Evolutionary conservation across 2,888 invertebrate species (phyloP).

Genomic region (Scotopteryx bipunctaria): DNA sequence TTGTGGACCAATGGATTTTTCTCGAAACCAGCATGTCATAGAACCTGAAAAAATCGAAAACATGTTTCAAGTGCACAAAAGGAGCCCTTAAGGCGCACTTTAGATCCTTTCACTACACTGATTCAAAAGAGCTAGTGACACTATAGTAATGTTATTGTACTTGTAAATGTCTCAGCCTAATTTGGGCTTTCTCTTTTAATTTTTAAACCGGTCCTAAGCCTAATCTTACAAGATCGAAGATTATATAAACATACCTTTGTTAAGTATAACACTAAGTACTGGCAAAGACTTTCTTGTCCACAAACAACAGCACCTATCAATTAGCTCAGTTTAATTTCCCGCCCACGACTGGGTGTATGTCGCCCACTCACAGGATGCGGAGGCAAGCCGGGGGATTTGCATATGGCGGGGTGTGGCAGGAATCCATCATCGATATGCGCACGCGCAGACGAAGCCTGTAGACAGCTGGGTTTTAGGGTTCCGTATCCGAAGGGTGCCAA

Average conservation of each 20-base stretch:
- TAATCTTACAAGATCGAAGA: neutral
- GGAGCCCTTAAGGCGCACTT: no score
- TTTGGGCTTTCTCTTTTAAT: no score
- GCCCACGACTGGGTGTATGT: constrained; percentile 24
- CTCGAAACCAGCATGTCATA: no score
- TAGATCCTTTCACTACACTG: no score
- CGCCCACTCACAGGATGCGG: constrained; percentile 30
- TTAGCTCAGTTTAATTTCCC: constrained; percentile 33
- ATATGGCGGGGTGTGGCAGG: constrained; percentile 34
- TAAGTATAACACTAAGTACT: neutral
- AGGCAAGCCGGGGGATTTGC: constrained; percentile 39
- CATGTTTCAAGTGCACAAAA: no score
- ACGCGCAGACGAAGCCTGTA: constrained; percentile 22
- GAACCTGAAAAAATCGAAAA: no score
- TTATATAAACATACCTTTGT: no score
- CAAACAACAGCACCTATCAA: constrained; percentile 30
- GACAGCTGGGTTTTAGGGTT: constrained; percentile 21
- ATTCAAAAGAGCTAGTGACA: no score
- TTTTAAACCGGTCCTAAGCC: neutral
- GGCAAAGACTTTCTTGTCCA: constrained; percentile 2
- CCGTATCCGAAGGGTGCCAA: no score
- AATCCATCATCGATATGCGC: constrained; percentile 31
- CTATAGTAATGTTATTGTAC: no score
- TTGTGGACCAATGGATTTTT: no score
- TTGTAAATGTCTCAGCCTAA: no score